These are phyloP conservation scores for Callochromis pleurospilus DNA, from an alignment of 2,113 vertebrate genomes.

Conservation along the genomic window DNA sequence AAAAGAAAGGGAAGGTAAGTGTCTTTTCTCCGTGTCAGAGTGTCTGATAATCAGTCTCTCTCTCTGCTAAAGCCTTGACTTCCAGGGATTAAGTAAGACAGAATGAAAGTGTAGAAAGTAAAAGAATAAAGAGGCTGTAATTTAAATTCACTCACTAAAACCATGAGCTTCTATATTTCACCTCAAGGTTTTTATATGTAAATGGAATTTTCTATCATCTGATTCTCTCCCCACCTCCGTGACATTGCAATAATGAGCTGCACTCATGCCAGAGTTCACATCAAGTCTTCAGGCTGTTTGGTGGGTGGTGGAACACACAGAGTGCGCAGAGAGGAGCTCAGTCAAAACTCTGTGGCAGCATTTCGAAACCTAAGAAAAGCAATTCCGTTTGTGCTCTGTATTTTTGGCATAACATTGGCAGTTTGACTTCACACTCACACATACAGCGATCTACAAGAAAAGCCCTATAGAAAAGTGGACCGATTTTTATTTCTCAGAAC, in stretches of 20 bases:
- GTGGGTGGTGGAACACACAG: background rate
- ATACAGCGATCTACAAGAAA: background rate
- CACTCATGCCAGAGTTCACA: slow-evolving; percentile 24
- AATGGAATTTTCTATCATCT: slow-evolving; percentile 46
- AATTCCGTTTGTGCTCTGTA: background rate
- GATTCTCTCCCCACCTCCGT: slow-evolving; percentile 15
- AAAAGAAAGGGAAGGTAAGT: background rate
- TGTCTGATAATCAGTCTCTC: slow-evolving; percentile 13
- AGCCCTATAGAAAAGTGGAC: background rate
- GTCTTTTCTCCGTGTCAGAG: background rate
- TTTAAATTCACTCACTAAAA: slow-evolving; percentile 23
- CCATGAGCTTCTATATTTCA: slow-evolving; percentile 18
- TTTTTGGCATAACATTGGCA: background rate
- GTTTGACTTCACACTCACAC: background rate
- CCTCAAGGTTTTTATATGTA: slow-evolving; percentile 33
- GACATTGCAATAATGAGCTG: slow-evolving; percentile 40
- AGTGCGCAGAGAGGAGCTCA: background rate
- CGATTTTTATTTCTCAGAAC: background rate
- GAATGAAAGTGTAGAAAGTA: background rate
- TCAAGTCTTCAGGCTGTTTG: slow-evolving; percentile 28
- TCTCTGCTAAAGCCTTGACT: background rate
- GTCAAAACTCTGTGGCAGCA: background rate
- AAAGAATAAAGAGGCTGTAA: slow-evolving; percentile 11
- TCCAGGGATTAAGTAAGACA: slow-evolving; percentile 15
- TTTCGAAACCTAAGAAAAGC: background rate